These are phyloP conservation scores for Hypercompe scribonia DNA, from an alignment of 2,888 invertebrate genomes.

Conservation along the genomic window DNA sequence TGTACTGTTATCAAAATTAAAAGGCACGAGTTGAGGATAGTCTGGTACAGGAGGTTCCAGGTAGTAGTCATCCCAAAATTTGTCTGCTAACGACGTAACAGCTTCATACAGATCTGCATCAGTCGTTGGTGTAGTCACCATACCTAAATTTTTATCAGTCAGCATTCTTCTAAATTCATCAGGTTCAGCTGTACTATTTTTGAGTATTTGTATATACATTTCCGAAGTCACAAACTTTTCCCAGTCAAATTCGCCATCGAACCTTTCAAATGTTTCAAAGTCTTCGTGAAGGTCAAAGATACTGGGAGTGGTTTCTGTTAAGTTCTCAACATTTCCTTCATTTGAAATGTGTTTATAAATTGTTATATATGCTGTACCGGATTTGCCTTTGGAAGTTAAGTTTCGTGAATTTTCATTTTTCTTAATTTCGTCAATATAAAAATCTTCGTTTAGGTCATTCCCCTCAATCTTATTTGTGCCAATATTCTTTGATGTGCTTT, in stretches of 20 bases:
- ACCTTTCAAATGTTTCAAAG: conserved; percentile 10
- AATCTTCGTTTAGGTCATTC: not conserved
- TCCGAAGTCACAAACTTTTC: conserved; percentile 11
- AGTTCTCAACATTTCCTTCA: not conserved
- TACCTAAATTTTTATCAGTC: not conserved
- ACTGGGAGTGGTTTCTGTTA: not conserved
- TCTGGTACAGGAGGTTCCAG: not conserved
- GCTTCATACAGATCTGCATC: not conserved
- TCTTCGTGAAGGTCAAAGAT: conserved; percentile 1
- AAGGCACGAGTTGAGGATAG: not conserved
- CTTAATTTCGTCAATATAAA: not conserved
- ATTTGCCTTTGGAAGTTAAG: not conserved
- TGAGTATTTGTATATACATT: not conserved
- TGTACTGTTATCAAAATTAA: not conserved
- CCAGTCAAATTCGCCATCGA: conserved; percentile 13
- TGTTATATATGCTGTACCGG: not conserved
- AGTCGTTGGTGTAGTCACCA: not conserved
- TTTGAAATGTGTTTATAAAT: not conserved
- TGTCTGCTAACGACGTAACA: not conserved
- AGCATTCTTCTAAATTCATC: conserved; percentile 8
- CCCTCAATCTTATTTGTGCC: not conserved
- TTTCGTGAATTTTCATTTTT: not conserved
- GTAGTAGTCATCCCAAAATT: not conserved
- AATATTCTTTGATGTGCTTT: not conserved
- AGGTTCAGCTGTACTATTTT: conserved; percentile 8